A percentile compares a stretch with the other conserved stretches of the same genome.
Evolutionary conservation across 2,888 invertebrate genomes (phyloP).

Genomic region (Pseudeuparius sepicola): DNA sequence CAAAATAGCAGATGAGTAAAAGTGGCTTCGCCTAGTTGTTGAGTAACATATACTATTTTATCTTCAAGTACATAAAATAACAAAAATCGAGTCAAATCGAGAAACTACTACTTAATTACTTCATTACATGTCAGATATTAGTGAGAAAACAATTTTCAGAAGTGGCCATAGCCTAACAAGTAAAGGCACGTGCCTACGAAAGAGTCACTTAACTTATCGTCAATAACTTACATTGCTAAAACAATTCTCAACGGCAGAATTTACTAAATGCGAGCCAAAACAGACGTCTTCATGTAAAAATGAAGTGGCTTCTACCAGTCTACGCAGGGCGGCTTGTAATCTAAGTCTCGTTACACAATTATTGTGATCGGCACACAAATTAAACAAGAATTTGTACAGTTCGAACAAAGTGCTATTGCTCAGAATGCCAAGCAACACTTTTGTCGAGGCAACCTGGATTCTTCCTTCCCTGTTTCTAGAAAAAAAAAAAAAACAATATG

Average conservation of each 20-base stretch:
- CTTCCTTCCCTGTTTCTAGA: slow-evolving; percentile 51
- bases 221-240: slow-evolving; percentile 51
- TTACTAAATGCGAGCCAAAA: slow-evolving; percentile 52
- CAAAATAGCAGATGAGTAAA: no score
- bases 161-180: no score
- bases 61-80: no score
- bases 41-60: no score
- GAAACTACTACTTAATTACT: no score
- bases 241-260: slow-evolving; percentile 60
- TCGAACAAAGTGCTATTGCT: slow-evolving; percentile 55
- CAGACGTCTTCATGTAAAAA: slow-evolving; percentile 53
- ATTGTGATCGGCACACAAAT: slow-evolving; percentile 64
- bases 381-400: slow-evolving; percentile 56
- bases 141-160: no score
- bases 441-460: slow-evolving; percentile 57
- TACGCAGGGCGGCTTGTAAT: slow-evolving; percentile 50
- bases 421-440: slow-evolving; percentile 55
- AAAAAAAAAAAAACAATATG: slow-evolving; percentile 18
- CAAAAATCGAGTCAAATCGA: no score
- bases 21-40: no score
- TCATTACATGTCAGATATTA: no score
- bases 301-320: slow-evolving; percentile 50
- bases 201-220: background rate
- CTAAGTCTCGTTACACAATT: slow-evolving; percentile 58
- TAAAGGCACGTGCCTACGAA: no score